A percentile compares a stretch with the other conserved stretches of the same genome.
Conservation (phyloP, 1,140 invertebrate genomes). For the Procambarus virginalis region DNA sequence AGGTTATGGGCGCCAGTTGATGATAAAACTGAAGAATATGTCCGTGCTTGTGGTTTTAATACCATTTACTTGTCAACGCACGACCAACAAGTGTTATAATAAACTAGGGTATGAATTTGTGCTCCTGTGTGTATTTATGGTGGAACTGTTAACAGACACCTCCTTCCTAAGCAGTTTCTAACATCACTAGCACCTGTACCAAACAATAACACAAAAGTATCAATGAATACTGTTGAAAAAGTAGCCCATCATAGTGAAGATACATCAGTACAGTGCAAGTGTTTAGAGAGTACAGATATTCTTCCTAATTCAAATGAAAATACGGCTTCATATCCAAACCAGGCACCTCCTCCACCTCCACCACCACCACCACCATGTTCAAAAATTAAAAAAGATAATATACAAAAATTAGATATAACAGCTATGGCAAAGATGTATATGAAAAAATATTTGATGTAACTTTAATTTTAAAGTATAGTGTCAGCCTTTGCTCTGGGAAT, state of each 20-base stretch:
- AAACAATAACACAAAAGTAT: neutral
- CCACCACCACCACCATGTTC: slow-evolving; percentile 33
- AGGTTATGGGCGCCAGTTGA: slow-evolving; percentile 68
- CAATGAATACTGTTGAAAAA: neutral
- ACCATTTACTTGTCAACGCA: slow-evolving; percentile 67
- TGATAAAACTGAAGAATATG: slow-evolving; percentile 69
- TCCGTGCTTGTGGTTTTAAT: slow-evolving; percentile 55
- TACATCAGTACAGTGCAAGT: neutral
- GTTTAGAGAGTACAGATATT: neutral
- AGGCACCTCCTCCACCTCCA: neutral
- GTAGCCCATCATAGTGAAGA: neutral
- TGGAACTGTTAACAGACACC: slow-evolving; percentile 46
- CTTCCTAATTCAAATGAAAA: neutral
- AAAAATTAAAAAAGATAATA: slow-evolving; percentile 46
- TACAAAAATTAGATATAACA: slow-evolving; percentile 41
- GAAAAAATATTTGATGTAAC: slow-evolving; percentile 36
- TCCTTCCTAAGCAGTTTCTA: slow-evolving; percentile 55
- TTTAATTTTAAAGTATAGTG: too few species aligned
- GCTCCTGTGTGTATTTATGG: slow-evolving; percentile 68
- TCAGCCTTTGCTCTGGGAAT: too few species aligned
- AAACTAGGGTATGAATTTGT: slow-evolving; percentile 70
- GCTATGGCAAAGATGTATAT: slow-evolving; percentile 54
- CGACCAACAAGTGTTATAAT: slow-evolving; percentile 70
- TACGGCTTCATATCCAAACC: neutral
- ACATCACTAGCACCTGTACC: neutral